phyloP scores from a whole-genome alignment of 2,888 invertebrate species.

The Eutolmus rufibarbis region DNA sequence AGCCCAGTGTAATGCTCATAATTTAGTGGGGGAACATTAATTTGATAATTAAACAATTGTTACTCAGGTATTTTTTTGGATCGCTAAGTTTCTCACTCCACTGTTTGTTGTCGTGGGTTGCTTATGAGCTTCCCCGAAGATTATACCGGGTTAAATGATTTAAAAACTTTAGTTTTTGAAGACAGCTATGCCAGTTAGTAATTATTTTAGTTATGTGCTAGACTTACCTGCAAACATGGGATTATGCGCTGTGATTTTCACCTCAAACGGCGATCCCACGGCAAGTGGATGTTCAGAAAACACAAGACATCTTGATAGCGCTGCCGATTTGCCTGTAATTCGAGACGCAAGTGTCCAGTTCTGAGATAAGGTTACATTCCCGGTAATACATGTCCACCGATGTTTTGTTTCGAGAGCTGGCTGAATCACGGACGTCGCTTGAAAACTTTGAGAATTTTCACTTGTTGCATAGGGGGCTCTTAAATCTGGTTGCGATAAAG shows the following conservation, averaged over 20 bases:
- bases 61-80: too few relatives aligned
- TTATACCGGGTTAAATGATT: too few relatives aligned
- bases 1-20: too few relatives aligned
- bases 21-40: too few relatives aligned
- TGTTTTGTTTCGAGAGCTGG: constrained; percentile 64
- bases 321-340: constrained; percentile 56
- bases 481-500: constrained; percentile 55
- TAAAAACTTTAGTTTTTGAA: too few relatives aligned
- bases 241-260: constrained; percentile 60
- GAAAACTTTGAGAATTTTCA: constrained; percentile 67
- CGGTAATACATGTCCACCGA: constrained; percentile 60
- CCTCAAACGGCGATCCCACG: constrained; percentile 61
- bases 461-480: constrained; percentile 62
- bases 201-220: neutral
- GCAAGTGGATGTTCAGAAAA: constrained; percentile 61
- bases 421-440: constrained; percentile 67
- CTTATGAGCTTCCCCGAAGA: too few relatives aligned
- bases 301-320: constrained; percentile 60
- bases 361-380: constrained; percentile 60
- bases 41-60: too few relatives aligned
- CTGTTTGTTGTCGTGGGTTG: too few relatives aligned
- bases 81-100: too few relatives aligned
- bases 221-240: constrained; percentile 59
- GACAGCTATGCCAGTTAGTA: neutral
- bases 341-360: constrained; percentile 62